Evolutionary conservation across 2,888 invertebrate species (phyloP), one percentile per base, ranked within the genome.

Genomic region (Xestoiulus laeticollis): DNA sequence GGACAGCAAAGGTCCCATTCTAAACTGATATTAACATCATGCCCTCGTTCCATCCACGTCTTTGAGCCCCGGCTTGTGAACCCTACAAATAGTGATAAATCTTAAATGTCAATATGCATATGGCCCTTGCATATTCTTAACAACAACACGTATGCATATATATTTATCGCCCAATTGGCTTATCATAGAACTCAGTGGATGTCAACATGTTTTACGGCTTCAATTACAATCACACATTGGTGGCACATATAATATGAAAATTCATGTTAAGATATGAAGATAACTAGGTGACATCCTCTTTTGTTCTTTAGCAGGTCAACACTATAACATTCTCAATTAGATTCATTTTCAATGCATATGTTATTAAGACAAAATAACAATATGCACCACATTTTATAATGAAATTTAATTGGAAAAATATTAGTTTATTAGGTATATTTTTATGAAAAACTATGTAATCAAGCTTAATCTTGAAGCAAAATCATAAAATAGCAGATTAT

Each of bases 31-130:
- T 68, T 26, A 68, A 68, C 59, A 26, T 68, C 78, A 1, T 48
- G 43, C 6, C 6, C 14, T 78, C 14, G 16, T 78, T 16, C 78
- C 78, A 78, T 78, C 30, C 14, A n/a, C n/a, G 78, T 78, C 78
- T 12, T 78, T 78, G 78, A 78, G 78, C 78, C 78, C 78, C 16
- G 16, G 30, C 78, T 78, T 78, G 78, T 78, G 78, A 78, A 78
- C 10, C 59, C 22, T 68, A 68, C 59, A 68, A 68, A 59, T n/a
- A 19, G 22, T 68, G n/a, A 59, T 68, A 68, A n/a, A 22, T 68
- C 19, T 68, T 4, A 22, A 68, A 10, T 1, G 10, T 68, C 22
- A 68, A 22, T 22, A 19, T 68, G 5, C 59, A 22, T n/a, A n/a
- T 5, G 59, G n/a, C 48, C 48, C 19, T 48, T 48, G 48, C 48